phyloP scores from a whole-genome alignment of 1,140 invertebrate species.

The Neelides sp. region DNA sequence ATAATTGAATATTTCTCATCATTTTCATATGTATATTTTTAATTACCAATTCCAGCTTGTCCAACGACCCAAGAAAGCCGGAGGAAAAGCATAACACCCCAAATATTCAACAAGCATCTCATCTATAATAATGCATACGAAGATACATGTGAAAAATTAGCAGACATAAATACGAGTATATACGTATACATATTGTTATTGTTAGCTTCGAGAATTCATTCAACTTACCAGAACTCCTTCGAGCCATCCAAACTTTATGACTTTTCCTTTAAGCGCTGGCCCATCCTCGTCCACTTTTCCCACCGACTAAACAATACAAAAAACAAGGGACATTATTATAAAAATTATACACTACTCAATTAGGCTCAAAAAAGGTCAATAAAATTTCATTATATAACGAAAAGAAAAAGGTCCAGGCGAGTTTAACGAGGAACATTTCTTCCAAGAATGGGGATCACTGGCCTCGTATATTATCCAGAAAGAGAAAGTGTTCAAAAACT shows the following conservation, averaged over 20 bases:
- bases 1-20: not conserved
- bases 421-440: no score
- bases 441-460: no score
- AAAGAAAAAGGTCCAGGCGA: no score
- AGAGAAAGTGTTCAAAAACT: no score
- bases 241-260: conserved; percentile 44
- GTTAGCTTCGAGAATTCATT: not conserved
- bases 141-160: not conserved
- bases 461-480: no score
- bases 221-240: conserved; percentile 39
- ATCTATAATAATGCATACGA: conserved; percentile 18
- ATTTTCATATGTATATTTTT: not conserved
- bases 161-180: no score
- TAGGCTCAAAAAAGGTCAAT: no score
- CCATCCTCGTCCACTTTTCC: conserved; percentile 13
- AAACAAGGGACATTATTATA: not conserved
- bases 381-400: no score
- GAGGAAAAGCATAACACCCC: conserved; percentile 51
- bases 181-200: no score
- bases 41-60: conserved; percentile 45
- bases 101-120: conserved; percentile 49
- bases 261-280: conserved; percentile 31
- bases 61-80: conserved; percentile 48
- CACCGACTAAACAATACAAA: conserved; percentile 16
- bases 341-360: not conserved